Evolutionary conservation across 2,888 invertebrate species (phyloP), one percentile per base, ranked within the genome.

Genomic region (Oscheius onirici): DNA sequence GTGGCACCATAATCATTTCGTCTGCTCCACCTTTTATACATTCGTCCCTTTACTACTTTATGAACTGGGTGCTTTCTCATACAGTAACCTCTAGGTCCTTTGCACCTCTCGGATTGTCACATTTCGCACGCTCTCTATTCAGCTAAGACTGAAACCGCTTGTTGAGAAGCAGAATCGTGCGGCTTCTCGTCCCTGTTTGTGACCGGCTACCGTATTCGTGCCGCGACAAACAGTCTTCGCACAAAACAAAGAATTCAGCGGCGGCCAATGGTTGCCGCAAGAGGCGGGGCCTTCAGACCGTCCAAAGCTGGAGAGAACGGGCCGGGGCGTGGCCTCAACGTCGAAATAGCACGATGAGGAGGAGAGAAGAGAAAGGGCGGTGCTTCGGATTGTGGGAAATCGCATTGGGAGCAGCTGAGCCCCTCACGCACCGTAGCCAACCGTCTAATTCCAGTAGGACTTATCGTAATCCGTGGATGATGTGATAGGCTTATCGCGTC

Each of bases 401-500:
- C 71, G 71, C 71, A 71, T 71, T 71, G 65, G 34, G 66, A 57
- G 71, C 58, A 65, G 71, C 65, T 71, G 65, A 71, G 71, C 71
- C 58, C 51, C 65, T 51, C 63, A 34, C 63, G 70, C 70, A 63
- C 70, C 70, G 70, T 70, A 70, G 65, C 58, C 65, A 46, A 71
- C 65, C 41, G 71, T 71, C 66, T 71, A 71, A 71, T 71, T 71
- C 71, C 58, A 66, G 65, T 70, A 63, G 66, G 70, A 55, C 66
- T 71, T 71, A 71, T 66, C 65, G 65, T 71, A 71, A 71, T 71
- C 71, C 52, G 20, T 26, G 71, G 71, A 71, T 71, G 65, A 66
- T 66, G 65, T 71, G 71, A 71, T 71, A 66, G 71, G 71, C 71
- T 71, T 66, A 71, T 71, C 71, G 65, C 49, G 65, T 71, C 71